phyloP scores from a whole-genome alignment of 2,888 invertebrate genomes.

The Escarpia spicata region DNA sequence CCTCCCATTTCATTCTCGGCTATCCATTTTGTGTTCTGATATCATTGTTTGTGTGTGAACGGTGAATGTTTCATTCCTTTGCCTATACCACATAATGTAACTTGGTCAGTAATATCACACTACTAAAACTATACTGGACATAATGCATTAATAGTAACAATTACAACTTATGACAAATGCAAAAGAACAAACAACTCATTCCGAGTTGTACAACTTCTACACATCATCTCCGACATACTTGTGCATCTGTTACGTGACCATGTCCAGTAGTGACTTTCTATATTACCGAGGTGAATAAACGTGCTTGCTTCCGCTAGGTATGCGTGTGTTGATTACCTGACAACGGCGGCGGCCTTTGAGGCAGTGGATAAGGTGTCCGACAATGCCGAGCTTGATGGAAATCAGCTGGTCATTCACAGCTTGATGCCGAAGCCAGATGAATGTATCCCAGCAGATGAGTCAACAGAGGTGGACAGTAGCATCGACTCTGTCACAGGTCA shows the following conservation, averaged over 20 bases:
- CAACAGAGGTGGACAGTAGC: background rate
- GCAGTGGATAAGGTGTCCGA: background rate
- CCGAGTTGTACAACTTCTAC: background rate
- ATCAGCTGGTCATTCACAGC: constrained; percentile 2
- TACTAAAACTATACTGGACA: background rate
- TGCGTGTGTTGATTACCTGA: background rate
- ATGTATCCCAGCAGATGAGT: background rate
- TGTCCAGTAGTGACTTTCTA: background rate
- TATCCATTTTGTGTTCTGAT: background rate
- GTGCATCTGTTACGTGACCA: background rate
- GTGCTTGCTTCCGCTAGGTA: background rate
- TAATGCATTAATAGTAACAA: background rate
- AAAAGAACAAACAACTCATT: too few relatives aligned
- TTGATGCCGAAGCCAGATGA: constrained; percentile 3
- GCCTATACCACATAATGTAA: background rate
- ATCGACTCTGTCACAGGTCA: background rate
- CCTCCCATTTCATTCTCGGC: background rate
- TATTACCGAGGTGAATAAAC: background rate
- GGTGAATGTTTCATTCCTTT: background rate
- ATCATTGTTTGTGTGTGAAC: background rate
- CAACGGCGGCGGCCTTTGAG: background rate
- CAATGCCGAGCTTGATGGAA: background rate
- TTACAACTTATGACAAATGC: background rate
- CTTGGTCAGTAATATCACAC: background rate
- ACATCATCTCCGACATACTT: background rate